Conservation (phyloP, 2,113 vertebrate species). For the Smithornis capensis region DNA sequence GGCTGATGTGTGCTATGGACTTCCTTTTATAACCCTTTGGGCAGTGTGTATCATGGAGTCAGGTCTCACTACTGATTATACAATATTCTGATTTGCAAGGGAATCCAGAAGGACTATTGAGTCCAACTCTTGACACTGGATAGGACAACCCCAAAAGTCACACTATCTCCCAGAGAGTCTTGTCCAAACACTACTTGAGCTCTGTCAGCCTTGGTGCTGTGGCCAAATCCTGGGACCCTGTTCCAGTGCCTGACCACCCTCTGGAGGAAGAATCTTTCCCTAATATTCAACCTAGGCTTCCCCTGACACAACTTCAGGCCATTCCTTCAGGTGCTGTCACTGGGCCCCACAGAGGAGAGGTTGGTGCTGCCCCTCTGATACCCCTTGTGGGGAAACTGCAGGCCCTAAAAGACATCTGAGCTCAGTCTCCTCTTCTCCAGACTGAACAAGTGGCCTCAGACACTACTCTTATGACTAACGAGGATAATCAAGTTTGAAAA, state of each 20-base stretch:
- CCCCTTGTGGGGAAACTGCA: not conserved
- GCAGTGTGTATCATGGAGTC: fast-evolving
- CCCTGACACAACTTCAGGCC: not conserved
- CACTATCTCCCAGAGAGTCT: not conserved
- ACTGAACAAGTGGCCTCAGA: not conserved
- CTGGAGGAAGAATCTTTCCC: not conserved
- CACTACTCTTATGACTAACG: not conserved
- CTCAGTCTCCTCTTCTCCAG: not conserved
- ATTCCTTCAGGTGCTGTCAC: not conserved
- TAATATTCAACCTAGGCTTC: not conserved
- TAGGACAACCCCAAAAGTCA: not conserved
- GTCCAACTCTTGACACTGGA: not conserved
- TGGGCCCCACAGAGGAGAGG: not conserved
- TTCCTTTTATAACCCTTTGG: not conserved
- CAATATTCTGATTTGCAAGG: not conserved
- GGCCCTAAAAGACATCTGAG: not conserved
- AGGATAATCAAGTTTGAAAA: not conserved
- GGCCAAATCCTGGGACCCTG: not conserved
- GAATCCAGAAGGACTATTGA: not conserved
- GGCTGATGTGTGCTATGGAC: fast-evolving
- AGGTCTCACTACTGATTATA: not conserved
- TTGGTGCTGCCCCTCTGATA: not conserved
- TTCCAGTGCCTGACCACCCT: fast-evolving
- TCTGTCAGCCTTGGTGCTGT: not conserved
- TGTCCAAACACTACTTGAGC: not conserved